Conservation (phyloP, 2,888 invertebrate species). For the Phengaris arion region DNA sequence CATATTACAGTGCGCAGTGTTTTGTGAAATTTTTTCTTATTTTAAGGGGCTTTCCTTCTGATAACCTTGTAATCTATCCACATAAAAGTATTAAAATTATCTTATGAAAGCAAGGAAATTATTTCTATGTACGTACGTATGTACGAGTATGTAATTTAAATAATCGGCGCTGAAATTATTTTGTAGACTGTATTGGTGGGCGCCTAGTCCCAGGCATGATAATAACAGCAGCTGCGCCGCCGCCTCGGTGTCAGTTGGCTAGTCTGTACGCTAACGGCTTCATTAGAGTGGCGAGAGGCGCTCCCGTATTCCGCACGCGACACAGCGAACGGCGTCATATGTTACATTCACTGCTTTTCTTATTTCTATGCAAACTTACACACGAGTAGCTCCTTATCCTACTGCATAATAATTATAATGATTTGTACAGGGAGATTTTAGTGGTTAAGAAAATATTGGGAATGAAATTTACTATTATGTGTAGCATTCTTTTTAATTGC, state of each 20-base stretch:
- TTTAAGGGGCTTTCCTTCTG: not conserved
- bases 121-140: no score
- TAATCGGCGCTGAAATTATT: constrained; percentile 34
- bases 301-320: constrained; percentile 30
- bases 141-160: not conserved
- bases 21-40: constrained; percentile 8
- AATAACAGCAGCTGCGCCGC: constrained; percentile 63
- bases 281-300: constrained; percentile 56
- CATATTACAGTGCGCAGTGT: not conserved
- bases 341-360: constrained; percentile 7
- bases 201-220: constrained; percentile 51
- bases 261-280: constrained; percentile 67
- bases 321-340: constrained; percentile 3
- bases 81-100: not conserved
- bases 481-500: no score
- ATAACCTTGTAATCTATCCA: not conserved
- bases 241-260: constrained; percentile 59
- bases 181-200: constrained; percentile 35
- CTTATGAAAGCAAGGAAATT: not conserved
- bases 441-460: no score
- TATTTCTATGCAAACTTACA: not conserved
- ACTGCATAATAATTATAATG: not conserved
- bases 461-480: no score
- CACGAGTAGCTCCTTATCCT: not conserved
- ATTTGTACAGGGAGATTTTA: no score